These are phyloP conservation scores for Iphiclides podalirius DNA, from an alignment of 2,888 invertebrate genomes.

Conservation along the genomic window DNA sequence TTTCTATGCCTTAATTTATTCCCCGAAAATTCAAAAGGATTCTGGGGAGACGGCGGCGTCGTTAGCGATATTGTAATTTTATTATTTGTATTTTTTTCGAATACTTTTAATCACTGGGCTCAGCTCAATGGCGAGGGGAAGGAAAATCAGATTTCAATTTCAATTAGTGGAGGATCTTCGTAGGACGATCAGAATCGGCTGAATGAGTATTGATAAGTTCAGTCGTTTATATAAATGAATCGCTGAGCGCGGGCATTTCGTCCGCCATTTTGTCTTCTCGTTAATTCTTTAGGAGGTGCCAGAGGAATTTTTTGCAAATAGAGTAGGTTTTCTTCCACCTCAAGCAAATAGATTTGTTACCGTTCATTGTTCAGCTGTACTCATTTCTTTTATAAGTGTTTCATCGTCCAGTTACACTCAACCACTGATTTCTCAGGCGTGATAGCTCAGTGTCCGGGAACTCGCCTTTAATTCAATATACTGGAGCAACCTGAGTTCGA, in stretches of 20 bases:
- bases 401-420: too few relatives aligned
- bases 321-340: neutral
- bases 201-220: constrained; percentile 76
- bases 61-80: constrained; percentile 82
- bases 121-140: constrained; percentile 55
- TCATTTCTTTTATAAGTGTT: too few relatives aligned
- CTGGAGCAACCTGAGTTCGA: too few relatives aligned
- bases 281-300: constrained; percentile 5
- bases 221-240: constrained; percentile 73
- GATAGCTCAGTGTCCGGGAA: too few relatives aligned
- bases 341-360: neutral
- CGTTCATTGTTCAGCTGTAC: neutral
- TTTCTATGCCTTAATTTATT: constrained; percentile 72
- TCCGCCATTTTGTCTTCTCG: constrained; percentile 14
- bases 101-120: constrained; percentile 76
- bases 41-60: constrained; percentile 67
- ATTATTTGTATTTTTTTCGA: constrained; percentile 80
- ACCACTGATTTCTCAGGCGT: too few relatives aligned
- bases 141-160: constrained; percentile 79
- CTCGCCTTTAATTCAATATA: too few relatives aligned
- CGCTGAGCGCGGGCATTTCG: constrained; percentile 34
- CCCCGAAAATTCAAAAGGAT: constrained; percentile 78
- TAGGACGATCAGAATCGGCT: constrained; percentile 63
- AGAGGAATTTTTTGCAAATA: neutral
- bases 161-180: constrained; percentile 75